phyloP scores from a whole-genome alignment of 2,888 invertebrate genomes.

The Melanophora roralis region DNA sequence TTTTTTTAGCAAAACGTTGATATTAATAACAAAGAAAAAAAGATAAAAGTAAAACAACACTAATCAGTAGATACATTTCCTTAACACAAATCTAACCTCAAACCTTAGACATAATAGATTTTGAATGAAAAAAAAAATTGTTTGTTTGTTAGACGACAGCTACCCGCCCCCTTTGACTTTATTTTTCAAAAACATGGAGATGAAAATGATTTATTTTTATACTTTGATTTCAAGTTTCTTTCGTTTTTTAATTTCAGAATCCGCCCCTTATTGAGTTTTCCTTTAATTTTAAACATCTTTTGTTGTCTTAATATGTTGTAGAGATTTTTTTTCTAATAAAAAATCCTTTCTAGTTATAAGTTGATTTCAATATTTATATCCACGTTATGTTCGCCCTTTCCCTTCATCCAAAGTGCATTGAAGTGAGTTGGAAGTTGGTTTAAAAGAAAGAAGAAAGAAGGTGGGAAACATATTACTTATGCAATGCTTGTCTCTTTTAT shows the following conservation, averaged over 20 bases:
- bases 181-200: not conserved
- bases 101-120: not conserved
- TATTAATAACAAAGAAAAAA: not conserved
- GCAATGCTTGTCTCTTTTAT: not conserved
- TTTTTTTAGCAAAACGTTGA: not conserved
- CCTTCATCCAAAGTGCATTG: not conserved
- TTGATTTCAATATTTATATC: not conserved
- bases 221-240: slow-evolving; percentile 20
- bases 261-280: slow-evolving; percentile 3
- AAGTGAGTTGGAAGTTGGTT: not conserved
- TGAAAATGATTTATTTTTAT: slow-evolving; percentile 17
- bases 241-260: not conserved
- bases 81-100: not conserved
- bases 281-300: slow-evolving; percentile 1
- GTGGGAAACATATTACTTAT: slow-evolving; percentile 23
- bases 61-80: slow-evolving; percentile 5
- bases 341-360: slow-evolving; percentile 11
- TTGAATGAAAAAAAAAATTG: not conserved
- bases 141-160: not conserved
- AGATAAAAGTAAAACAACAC: not conserved
- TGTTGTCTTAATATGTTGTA: too few relatives aligned
- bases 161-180: not conserved
- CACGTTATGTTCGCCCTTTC: not conserved
- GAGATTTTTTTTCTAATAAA: not conserved
- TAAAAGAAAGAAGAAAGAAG: slow-evolving; percentile 1